Conservation (phyloP, 2,888 invertebrate genomes). For the Epistrophe eligans region DNA sequence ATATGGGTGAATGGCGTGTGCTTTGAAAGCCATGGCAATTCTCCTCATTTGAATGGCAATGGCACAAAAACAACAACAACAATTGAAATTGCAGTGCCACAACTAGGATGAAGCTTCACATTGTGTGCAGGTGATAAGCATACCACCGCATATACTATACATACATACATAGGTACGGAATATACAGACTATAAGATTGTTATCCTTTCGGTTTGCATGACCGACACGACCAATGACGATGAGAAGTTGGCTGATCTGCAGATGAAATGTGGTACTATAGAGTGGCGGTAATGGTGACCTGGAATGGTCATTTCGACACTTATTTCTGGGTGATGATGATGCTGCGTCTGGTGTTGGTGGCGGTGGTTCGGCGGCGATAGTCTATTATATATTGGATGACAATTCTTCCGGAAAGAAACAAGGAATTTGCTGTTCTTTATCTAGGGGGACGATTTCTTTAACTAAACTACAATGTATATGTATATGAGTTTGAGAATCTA, state of each 20-base stretch:
- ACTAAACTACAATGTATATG: not conserved
- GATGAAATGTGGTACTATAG: conserved; percentile 68
- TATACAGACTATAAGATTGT: conserved; percentile 53
- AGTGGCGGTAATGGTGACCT: conserved; percentile 42
- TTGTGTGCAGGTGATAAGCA: conserved; percentile 70
- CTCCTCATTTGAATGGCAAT: conserved; percentile 1
- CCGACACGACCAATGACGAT: conserved; percentile 33
- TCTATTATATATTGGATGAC: conserved; percentile 44
- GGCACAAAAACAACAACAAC: conserved; percentile 15
- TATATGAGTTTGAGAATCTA: not conserved
- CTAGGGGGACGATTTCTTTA: not conserved
- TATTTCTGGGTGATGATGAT: conserved; percentile 7
- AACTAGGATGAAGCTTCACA: conserved; percentile 24
- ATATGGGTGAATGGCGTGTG: conserved; percentile 14
- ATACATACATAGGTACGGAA: too few species aligned
- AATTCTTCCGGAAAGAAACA: conserved; percentile 15
- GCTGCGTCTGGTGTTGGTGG: not conserved
- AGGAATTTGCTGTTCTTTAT: conserved; percentile 13
- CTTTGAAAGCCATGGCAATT: conserved; percentile 19
- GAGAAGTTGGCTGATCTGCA: conserved; percentile 60
- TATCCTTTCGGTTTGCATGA: conserved; percentile 43
- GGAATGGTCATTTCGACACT: conserved; percentile 65
- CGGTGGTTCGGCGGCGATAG: conserved; percentile 19
- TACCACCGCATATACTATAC: conserved; percentile 47
- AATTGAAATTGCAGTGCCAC: conserved; percentile 49